These are phyloP conservation scores for Drosophila borealis DNA, from an alignment of 2,888 invertebrate genomes.

Conservation along the genomic window DNA sequence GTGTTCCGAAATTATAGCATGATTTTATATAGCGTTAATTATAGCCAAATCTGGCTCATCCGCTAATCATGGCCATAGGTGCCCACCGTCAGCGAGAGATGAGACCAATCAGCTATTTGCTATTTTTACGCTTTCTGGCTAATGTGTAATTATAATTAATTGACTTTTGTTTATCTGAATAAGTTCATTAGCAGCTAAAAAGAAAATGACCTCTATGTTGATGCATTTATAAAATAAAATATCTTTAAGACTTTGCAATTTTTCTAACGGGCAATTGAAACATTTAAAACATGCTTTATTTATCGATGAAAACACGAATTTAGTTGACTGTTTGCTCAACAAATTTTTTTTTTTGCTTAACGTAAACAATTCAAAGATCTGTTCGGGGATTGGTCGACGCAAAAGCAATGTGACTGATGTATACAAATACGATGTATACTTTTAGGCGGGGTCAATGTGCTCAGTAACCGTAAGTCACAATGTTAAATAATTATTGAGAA, in stretches of 20 bases:
- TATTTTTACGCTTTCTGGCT: constrained; percentile 11
- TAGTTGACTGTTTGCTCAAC: background rate
- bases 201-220: background rate
- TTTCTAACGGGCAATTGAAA: background rate
- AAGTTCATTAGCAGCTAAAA: background rate
- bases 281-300: background rate
- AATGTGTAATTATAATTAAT: constrained; percentile 1
- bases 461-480: background rate
- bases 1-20: constrained; percentile 25
- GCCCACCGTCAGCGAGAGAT: constrained; percentile 25
- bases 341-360: too few relatives aligned
- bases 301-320: background rate
- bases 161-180: background rate
- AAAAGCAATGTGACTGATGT: too few relatives aligned
- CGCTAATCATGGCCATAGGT: constrained; percentile 26
- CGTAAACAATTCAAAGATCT: too few relatives aligned
- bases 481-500: background rate
- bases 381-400: too few relatives aligned
- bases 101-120: constrained; percentile 5
- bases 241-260: background rate
- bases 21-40: constrained; percentile 41
- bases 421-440: constrained; percentile 5
- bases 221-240: background rate
- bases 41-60: constrained; percentile 31
- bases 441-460: constrained; percentile 1